These are phyloP conservation scores for Pangasius djambal DNA, from an alignment of 2,797 vertebrate species.

Conservation along the genomic window DNA sequence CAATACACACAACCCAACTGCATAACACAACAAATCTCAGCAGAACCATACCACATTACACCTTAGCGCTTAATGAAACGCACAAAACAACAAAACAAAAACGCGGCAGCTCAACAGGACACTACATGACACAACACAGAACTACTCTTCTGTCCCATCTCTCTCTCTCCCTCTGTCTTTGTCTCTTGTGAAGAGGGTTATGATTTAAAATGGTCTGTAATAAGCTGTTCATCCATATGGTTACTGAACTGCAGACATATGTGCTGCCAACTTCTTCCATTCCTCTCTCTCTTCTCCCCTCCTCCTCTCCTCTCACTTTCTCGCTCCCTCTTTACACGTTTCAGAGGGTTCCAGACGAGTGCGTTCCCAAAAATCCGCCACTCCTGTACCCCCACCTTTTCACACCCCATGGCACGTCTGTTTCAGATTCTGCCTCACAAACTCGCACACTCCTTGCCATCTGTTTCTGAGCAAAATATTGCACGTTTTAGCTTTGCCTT, in stretches of 20 bases:
- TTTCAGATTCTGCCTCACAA: slow-evolving; percentile 72
- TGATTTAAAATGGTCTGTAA: slow-evolving; percentile 62
- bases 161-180: slow-evolving; percentile 45
- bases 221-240: slow-evolving; percentile 64
- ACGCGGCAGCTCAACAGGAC: neutral
- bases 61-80: neutral
- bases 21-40: slow-evolving; percentile 3
- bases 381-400: slow-evolving; percentile 73
- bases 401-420: slow-evolving; percentile 80
- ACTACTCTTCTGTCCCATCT: slow-evolving; percentile 15
- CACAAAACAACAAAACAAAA: slow-evolving; percentile 18
- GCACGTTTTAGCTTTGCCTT: slow-evolving; percentile 73
- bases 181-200: slow-evolving; percentile 49
- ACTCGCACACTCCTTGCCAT: slow-evolving; percentile 69
- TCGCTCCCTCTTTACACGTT: slow-evolving; percentile 72
- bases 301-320: slow-evolving; percentile 72
- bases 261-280: slow-evolving; percentile 60
- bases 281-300: slow-evolving; percentile 59
- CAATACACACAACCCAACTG: slow-evolving; percentile 2
- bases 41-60: slow-evolving; percentile 12
- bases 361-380: slow-evolving; percentile 69
- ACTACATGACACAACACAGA: slow-evolving; percentile 16
- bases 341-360: slow-evolving; percentile 70
- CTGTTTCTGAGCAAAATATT: slow-evolving; percentile 82
- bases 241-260: slow-evolving; percentile 64